These are phyloP conservation scores for Syrrhaptes paradoxus DNA, from an alignment of 2,113 vertebrate genomes.

Conservation along the genomic window DNA sequence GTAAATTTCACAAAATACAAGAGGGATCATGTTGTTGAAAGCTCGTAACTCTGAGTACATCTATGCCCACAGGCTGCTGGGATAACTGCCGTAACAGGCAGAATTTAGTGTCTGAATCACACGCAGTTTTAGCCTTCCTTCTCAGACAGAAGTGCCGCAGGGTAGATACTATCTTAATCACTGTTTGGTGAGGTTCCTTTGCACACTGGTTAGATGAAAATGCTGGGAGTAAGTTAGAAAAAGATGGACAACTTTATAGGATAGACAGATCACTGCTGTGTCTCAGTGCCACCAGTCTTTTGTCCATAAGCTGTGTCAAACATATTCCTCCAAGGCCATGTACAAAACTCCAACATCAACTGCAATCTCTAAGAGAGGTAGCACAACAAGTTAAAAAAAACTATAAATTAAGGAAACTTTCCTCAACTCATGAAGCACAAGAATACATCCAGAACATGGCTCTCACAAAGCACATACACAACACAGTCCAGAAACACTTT, in stretches of 20 bases:
- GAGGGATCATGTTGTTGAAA: slow-evolving; percentile 46
- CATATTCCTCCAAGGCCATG: not conserved
- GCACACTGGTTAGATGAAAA: not conserved
- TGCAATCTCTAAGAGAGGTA: not conserved
- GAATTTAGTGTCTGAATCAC: not conserved
- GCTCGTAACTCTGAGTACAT: slow-evolving; percentile 9
- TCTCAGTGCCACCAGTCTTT: not conserved
- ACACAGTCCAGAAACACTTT: not conserved
- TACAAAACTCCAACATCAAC: not conserved
- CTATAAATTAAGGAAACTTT: not conserved
- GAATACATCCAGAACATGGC: not conserved
- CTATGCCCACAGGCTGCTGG: slow-evolving; percentile 37
- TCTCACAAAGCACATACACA: not conserved
- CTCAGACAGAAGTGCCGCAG: not conserved
- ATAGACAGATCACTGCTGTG: not conserved
- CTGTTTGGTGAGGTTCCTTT: not conserved
- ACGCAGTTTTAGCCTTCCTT: not conserved
- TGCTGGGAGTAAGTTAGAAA: not conserved
- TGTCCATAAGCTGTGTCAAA: rapidly evolving
- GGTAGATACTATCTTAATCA: not conserved
- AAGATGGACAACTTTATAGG: not conserved
- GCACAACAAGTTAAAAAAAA: not conserved
- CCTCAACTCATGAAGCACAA: not conserved
- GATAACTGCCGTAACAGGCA: slow-evolving; percentile 18
- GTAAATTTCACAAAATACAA: slow-evolving; percentile 51